Base-by-base conservation (phyloP, 2,797 vertebrate species). In the Oceanodroma leucorhoa region DNA sequence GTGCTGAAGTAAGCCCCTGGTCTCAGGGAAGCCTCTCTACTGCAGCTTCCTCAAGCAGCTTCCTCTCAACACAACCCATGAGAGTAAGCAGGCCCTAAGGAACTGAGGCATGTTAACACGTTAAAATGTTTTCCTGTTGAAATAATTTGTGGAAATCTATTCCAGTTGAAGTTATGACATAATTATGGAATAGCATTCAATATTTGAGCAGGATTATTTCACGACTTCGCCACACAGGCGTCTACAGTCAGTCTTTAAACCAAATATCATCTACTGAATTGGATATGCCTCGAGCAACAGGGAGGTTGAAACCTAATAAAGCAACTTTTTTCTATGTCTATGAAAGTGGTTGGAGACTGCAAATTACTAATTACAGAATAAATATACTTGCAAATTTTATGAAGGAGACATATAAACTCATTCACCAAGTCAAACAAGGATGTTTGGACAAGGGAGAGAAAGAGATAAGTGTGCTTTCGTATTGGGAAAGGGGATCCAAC, bases 311-410 rank as follows among this genome's bases (percentile, higher is more conserved):
- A 91, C 17, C n/a, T 71, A 86, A 86, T 60, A 73, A 66, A 92
- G n/a, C 10, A 58, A n/a, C 2, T 17, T 84, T 45, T 89, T 80
- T 57, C 54, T 89, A 0, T n/a, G 23, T 46, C 77, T 90, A 18
- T 69, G 41, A 65, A 95, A 79, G 81, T 32, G 9, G 16, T 29
- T 76, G 81, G 53, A 81, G 58, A 81, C 11, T 64, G 32, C 50
- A 90, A 81, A 70, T 70, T 24, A 76, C 11, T 73, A 55, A 85
- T 89, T 89, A 87, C 79, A 91, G 83, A 75, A 72, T 46, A 95
- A 88, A 86, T 65, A 72, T 36, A 43, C 65, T 57, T 76, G 48
- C 55, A 77, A 27, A 57, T 86, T 83, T 73, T 75, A 57, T 75
- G 41, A 78, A 80, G 40, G 32, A 87, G 67, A 67, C 24, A 61